Evolutionary conservation across 2,113 vertebrate genomes (phyloP), one percentile per base, ranked within the genome.

Genomic region (Heliornis fulica): DNA sequence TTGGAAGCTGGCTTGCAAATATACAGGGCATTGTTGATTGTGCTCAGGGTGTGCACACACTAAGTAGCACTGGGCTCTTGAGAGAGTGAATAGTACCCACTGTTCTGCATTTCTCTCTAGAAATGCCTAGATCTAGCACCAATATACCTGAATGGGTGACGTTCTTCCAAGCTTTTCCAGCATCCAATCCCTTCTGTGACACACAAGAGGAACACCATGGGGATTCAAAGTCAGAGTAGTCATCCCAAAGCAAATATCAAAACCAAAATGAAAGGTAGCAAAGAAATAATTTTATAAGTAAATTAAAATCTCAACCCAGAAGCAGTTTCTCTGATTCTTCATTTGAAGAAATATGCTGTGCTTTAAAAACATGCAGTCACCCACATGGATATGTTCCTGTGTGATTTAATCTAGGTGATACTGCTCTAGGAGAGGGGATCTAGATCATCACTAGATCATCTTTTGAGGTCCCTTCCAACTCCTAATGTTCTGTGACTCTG

Each of bases 31-130:
- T 23, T 54, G 28, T 29, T 77, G 31, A 26, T 43, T 51, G 38
- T 53, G 11, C 11, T 26, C 10, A 46, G 22, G 7, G 13, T 53
- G 7, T 41, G 28, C 0, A 0, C 15, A 41, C 19, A 23, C 2
- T 2, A 4, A 10, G 28, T 23, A 68, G 15, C 16, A 25, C 1
- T 36, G 28, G 2, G 3, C 19, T 59, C 15, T 7, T 12, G 19
- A 28, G 13, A 15, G 4, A 4, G 6, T 48, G 14, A 48, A 0
- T 8, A 4, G 7, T 88, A 31, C 28, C 28, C 40, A 76, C 26
- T 1, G 2, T 8, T 38, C 38, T 63, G 19, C 15, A 9, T 17
- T 48, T 69, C 48, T 20, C n/a, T 70, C 22, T 15, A 68, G 50
- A 84, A 64, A 59, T 46, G 4, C 6, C 22, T 59, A 80, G 21